A percentile compares a stretch with the other conserved stretches of the same genome.
Evolutionary conservation across 2,113 vertebrate genomes (phyloP).

Genomic region (Tenebrosternarchus preto): DNA sequence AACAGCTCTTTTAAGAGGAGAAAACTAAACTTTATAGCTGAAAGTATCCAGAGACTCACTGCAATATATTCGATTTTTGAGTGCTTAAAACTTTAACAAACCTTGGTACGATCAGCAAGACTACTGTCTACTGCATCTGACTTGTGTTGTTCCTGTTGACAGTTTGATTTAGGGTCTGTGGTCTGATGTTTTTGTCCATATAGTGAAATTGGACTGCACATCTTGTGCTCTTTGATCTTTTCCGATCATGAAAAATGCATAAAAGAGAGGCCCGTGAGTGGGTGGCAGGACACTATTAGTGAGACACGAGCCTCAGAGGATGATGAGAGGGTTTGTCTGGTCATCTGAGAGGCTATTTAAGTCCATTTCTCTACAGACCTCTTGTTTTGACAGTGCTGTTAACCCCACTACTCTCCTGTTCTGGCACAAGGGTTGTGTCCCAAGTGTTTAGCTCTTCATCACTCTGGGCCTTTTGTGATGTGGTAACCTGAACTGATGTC

Average conservation of each 20-base stretch:
- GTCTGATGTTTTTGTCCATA: conserved; percentile 20
- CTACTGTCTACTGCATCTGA: too few species aligned
- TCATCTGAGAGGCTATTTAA: conserved; percentile 37
- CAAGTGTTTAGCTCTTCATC: neutral
- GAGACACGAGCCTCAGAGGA: conserved; percentile 50
- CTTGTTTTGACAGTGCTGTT: conserved; percentile 52
- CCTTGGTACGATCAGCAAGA: too few species aligned
- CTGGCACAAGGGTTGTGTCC: neutral
- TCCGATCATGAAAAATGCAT: conserved; percentile 64
- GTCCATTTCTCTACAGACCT: conserved; percentile 47
- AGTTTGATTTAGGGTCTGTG: too few species aligned
- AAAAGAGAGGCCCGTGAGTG: conserved; percentile 39
- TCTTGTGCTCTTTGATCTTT: conserved; percentile 57
- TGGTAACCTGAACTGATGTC: neutral
- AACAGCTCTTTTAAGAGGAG: neutral
- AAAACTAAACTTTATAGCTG: neutral
- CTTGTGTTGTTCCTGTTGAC: too few species aligned
- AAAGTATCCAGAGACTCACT: neutral
- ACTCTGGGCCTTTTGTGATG: neutral
- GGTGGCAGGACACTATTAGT: conserved; percentile 47
- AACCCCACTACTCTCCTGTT: conserved; percentile 17
- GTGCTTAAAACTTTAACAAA: too few species aligned
- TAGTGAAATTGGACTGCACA: conserved; percentile 42
- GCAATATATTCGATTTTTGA: neutral
- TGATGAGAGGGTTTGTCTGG: conserved; percentile 28